Evolutionary conservation across 2,888 invertebrate species (phyloP).

Genomic region (Sphaeridia pumilis): DNA sequence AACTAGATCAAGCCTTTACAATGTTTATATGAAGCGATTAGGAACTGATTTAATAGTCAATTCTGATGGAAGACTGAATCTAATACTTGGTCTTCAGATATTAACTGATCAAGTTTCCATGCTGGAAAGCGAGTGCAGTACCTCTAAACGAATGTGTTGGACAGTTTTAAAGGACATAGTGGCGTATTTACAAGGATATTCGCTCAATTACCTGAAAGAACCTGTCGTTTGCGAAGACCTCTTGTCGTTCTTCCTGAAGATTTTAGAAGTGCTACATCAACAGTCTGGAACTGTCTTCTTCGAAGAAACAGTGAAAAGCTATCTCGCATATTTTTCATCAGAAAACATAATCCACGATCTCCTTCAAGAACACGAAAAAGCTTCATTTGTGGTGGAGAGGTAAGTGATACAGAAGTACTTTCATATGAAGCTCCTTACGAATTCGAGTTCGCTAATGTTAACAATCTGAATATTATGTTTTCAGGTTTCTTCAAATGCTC

Average conservation of each 20-base stretch:
- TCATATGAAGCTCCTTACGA: no score
- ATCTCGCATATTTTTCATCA: conserved; percentile 61
- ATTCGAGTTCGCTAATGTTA: conserved; percentile 1
- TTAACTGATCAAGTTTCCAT: conserved; percentile 31
- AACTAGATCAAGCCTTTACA: conserved; percentile 23
- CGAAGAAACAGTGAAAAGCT: conserved; percentile 64
- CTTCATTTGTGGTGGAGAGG: conserved; percentile 43
- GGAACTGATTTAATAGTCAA: conserved; percentile 21
- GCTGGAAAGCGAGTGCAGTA: conserved; percentile 26
- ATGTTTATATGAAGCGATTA: conserved; percentile 29
- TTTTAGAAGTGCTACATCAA: conserved; percentile 62
- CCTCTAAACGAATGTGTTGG: conserved; percentile 32
- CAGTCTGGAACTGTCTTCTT: conserved; percentile 64
- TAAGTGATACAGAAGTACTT: conserved; percentile 23
- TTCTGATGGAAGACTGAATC: conserved; percentile 14
- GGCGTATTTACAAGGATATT: conserved; percentile 27
- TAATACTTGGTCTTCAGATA: conserved; percentile 23
- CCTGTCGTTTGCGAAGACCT: conserved; percentile 47
- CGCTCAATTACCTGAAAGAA: conserved; percentile 23
- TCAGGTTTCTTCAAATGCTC: no score
- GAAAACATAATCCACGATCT: conserved; percentile 42
- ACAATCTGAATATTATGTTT: no score
- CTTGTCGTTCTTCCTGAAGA: conserved; percentile 60
- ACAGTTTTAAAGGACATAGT: conserved; percentile 28
- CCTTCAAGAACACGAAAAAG: conserved; percentile 40